These are phyloP conservation scores for Xiphorhynchus elegans DNA, from an alignment of 2,113 vertebrate genomes.

Conservation along the genomic window DNA sequence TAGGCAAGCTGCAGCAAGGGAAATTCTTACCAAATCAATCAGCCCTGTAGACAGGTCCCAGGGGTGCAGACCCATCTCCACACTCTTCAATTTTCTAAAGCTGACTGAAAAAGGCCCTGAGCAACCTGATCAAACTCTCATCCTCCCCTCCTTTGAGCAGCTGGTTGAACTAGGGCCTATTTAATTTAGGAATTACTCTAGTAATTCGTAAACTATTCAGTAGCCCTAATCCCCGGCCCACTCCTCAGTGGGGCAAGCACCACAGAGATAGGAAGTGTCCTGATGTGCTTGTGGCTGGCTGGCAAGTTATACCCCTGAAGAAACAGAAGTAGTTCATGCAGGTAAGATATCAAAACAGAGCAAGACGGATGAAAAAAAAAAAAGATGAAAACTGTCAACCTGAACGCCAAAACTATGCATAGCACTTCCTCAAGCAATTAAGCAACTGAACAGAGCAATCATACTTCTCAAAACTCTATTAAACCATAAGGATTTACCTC, in stretches of 20 bases:
- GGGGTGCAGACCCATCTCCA: not conserved
- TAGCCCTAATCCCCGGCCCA: not conserved
- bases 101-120: not conserved
- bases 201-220: not conserved
- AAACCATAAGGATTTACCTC: not conserved
- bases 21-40: not conserved
- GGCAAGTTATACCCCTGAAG: not conserved
- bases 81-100: not conserved
- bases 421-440: not conserved
- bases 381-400: not conserved
- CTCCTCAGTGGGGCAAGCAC: not conserved
- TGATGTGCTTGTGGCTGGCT: not conserved
- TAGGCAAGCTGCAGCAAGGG: not conserved
- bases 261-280: not conserved
- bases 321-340: not conserved
- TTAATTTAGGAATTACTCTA: not conserved
- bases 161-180: not conserved
- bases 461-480: not conserved
- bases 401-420: not conserved
- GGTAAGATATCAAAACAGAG: not conserved
- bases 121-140: not conserved
- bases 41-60: not conserved
- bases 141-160: not conserved
- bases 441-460: not conserved
- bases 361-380: not conserved